Evolutionary conservation across 2,888 invertebrate species (phyloP), one percentile per base, ranked within the genome.

Genomic region (Candidula unifasciata): DNA sequence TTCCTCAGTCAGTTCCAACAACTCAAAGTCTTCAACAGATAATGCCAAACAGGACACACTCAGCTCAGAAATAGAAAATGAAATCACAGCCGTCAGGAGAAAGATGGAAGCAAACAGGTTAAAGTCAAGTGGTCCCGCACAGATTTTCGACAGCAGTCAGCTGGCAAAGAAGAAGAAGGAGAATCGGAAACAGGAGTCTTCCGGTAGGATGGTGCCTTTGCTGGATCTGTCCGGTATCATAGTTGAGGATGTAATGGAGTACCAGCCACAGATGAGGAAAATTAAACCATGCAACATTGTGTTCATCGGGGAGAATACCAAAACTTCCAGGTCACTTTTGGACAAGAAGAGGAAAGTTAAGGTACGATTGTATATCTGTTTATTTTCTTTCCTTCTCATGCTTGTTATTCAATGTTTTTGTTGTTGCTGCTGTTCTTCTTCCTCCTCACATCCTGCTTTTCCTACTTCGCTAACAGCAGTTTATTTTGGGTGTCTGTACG

Each of bases 241-340:
- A n/a, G 88, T 88, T 13, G 87, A 87, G 77, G 88, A 88, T 8
- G 83, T 76, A 37, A 85, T 83, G 54, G 90, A 89, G 8, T 90
- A 90, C 78, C 88, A 89, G 78, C 89, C 90, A n/a, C 88, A 88
- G 6, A 78, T 54, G 21, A 69, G 44, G 74, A 87, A 87, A 54
- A 90, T 91, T 80, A 87, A 89, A 68, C 90, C 91, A 3, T 91
- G 91, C 85, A 89, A 89, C 52, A 90, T 89, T 78, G 87, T 89
- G 80, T 92, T 92, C 80, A 80, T 90, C 68, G 92, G 92, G 68
- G 92, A 89, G 52, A 90, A 90, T 64, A 91, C 93, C 24, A 88
- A 85, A 24, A 76, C 90, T 6, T 88, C 88, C 8, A 89, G 90
- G 57, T 89, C 88, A 30, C 87, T 91, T 68, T 87, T 91, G 66